Evolutionary conservation across 1,140 invertebrate species (phyloP), one percentile per base, ranked within the genome.

Genomic region (Apis laboriosa): DNA sequence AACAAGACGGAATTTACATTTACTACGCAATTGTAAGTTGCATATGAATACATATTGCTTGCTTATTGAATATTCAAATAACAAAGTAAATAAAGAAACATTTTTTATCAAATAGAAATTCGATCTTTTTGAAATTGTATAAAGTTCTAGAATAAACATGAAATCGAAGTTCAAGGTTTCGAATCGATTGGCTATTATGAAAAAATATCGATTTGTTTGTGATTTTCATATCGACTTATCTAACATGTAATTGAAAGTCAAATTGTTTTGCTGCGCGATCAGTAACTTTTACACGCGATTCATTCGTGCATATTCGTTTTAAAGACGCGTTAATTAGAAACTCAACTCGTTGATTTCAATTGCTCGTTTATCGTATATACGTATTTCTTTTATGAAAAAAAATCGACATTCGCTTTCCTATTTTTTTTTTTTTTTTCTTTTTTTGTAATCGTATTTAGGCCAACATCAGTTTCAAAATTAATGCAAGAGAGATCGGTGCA

Each of bases 401-500:
- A 34, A n/a, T 1, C 49, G n/a, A 49, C 1, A 11, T 24, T 19
- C 53, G 9, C 4, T 3, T 49, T 77, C 8, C 19, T n/a, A n/a
- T 3, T n/a, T 24, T 12, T 49, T 34, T 66, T 9, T 43, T 9
- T 34, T 9, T 0, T 28, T 19, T n/a, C 19, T 2, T 49, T 1
- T 4, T n/a, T 55, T 51, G 56, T 21, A 19, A 81, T 76, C 53
- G 53, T 17, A 19, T 64, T 64, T 28, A 49, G 24, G 21, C 19
- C 51, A 61, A 21, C 28, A 19, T 55, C 34, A 28, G 28, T 74
- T 81, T n/a, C 19, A 15, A 77, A 71, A 77, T 77, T 63, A 83
- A 83, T 51, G 75, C 74, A 71, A 77, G 56, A 83, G 58, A 55
- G 64, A 58, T 55, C 75, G 75, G 74, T 83, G 80, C 74, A 70